phyloP scores from a whole-genome alignment of 2,888 invertebrate species.

The Tachina grossa region DNA sequence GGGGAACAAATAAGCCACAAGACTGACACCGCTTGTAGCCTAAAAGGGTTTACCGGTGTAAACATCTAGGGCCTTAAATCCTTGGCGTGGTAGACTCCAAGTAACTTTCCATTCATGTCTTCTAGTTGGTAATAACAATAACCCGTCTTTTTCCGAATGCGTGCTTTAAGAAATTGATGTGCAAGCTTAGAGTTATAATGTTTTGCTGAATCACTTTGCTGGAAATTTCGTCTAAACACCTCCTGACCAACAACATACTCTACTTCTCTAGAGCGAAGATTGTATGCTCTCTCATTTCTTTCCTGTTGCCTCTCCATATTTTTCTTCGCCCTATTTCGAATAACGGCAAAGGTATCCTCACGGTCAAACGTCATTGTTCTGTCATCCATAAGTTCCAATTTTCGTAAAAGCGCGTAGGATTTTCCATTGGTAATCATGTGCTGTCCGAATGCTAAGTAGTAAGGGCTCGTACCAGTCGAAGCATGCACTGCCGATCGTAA shows the following conservation, averaged over 20 bases:
- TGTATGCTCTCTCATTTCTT: neutral
- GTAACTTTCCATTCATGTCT: neutral
- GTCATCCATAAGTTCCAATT: constrained; percentile 4
- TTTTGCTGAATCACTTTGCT: no score
- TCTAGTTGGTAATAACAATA: constrained; percentile 34
- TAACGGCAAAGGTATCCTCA: neutral
- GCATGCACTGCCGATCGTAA: constrained; percentile 45
- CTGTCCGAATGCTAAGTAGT: constrained; percentile 61
- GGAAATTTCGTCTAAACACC: neutral
- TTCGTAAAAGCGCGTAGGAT: constrained; percentile 32
- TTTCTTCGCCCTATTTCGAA: neutral
- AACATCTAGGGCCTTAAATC: neutral
- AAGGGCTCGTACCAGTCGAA: constrained; percentile 43
- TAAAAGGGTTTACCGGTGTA: neutral
- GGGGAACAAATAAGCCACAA: neutral
- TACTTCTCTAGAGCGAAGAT: neutral
- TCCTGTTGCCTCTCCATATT: neutral
- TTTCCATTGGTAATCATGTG: constrained; percentile 62
- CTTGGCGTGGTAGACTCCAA: constrained; percentile 7
- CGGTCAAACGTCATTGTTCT: neutral
- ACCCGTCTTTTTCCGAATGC: constrained; percentile 7
- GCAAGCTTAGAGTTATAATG: constrained; percentile 27
- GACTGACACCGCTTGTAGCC: constrained; percentile 21
- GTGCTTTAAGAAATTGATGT: neutral
- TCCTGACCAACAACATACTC: neutral